A percentile compares a stretch with the other conserved stretches of the same genome.
Conservation (phyloP, 2,797 vertebrate genomes). For the Falco columbarius region DNA sequence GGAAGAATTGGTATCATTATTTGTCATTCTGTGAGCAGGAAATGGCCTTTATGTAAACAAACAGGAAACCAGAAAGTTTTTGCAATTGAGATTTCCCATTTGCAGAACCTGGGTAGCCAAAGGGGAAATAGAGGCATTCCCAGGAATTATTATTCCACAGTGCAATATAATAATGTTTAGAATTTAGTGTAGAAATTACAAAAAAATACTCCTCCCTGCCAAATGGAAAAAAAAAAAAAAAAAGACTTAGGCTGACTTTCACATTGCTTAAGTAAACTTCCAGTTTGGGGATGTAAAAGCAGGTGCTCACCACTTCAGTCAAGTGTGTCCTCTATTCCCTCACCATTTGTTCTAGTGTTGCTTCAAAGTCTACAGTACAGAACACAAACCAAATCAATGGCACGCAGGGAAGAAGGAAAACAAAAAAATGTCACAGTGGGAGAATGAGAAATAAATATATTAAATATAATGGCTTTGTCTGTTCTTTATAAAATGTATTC, state of each 20-base stretch:
- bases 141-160: not conserved
- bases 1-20: not conserved
- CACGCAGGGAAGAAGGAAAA: not conserved
- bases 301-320: not conserved
- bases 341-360: not conserved
- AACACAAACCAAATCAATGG: not conserved
- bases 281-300: not conserved
- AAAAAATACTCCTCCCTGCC: not conserved
- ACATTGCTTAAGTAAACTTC: not conserved
- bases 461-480: not conserved
- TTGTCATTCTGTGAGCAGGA: not conserved
- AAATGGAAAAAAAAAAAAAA: too few relatives aligned
- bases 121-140: not conserved
- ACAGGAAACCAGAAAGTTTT: not conserved
- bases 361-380: not conserved
- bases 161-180: not conserved
- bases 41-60: not conserved
- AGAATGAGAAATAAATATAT: not conserved
- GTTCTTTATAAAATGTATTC: not conserved
- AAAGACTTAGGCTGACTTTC: not conserved
- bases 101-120: not conserved
- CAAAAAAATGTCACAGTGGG: not conserved
- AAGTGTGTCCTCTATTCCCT: not conserved
- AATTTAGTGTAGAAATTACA: not conserved
- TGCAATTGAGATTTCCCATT: not conserved